Evolutionary conservation across 2,797 vertebrate species (phyloP).

Genomic region (Rhabdomys pumilio): DNA sequence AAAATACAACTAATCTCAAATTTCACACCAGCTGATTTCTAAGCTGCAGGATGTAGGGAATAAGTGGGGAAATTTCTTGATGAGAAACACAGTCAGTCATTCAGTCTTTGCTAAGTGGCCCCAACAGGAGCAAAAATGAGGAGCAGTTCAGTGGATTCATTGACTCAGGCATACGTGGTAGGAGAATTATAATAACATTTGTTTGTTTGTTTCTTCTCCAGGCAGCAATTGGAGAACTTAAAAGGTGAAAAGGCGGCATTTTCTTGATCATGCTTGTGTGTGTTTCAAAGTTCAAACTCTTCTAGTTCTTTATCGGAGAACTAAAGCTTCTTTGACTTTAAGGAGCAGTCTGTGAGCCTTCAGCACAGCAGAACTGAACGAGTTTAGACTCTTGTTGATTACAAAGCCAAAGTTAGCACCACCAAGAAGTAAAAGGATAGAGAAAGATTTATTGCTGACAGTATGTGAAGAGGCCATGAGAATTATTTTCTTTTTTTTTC

Average conservation of each 20-base stretch:
- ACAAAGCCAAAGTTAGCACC: background rate
- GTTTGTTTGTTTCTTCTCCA: background rate
- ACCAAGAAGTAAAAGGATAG: background rate
- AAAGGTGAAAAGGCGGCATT: slow-evolving; percentile 19
- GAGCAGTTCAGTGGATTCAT: background rate
- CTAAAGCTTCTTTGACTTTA: slow-evolving; percentile 39
- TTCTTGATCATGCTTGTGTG: background rate
- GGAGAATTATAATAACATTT: background rate
- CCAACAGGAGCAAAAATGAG: background rate
- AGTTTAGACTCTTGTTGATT: background rate
- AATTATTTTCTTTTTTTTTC: background rate
- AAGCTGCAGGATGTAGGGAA: background rate
- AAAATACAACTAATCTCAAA: background rate
- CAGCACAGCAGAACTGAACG: background rate
- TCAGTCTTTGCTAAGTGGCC: background rate
- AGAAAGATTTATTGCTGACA: background rate
- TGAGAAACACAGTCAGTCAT: background rate
- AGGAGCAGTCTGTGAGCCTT: background rate
- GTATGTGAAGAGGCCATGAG: background rate
- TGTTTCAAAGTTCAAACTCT: background rate
- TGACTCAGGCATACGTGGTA: background rate
- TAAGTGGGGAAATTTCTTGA: background rate
- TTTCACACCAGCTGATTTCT: background rate
- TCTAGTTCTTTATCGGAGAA: background rate
- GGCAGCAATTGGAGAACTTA: slow-evolving; percentile 27